phyloP scores from a whole-genome alignment of 2,888 invertebrate genomes.

The Tridacna crocea region DNA sequence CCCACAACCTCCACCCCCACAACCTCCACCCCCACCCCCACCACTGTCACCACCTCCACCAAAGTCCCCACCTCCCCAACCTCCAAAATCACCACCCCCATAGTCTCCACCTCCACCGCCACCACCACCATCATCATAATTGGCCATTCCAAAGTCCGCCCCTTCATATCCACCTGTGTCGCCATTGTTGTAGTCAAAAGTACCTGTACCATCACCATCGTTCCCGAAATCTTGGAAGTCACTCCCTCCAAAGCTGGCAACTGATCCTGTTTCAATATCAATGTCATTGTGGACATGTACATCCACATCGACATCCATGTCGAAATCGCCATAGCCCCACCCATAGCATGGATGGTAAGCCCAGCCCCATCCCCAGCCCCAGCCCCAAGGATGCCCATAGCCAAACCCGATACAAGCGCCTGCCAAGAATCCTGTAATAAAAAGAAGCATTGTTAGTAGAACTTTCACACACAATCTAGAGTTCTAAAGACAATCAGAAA shows the following conservation, averaged over 20 bases:
- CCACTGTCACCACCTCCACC: constrained; percentile 43
- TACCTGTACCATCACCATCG: constrained; percentile 33
- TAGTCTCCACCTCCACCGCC: constrained; percentile 50
- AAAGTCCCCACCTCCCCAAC: constrained; percentile 41
- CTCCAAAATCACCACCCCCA: constrained; percentile 44
- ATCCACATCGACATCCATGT: constrained; percentile 53
- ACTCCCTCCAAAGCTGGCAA: constrained; percentile 51
- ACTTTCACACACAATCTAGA: no score
- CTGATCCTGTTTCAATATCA: constrained; percentile 49
- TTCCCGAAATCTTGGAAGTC: constrained; percentile 54
- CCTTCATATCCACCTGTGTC: constrained; percentile 39
- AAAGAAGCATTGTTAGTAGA: neutral
- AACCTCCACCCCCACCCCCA: constrained; percentile 37
- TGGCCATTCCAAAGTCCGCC: constrained; percentile 41
- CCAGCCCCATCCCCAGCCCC: constrained; percentile 60
- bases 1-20: constrained; percentile 25
- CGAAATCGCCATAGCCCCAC: constrained; percentile 59
- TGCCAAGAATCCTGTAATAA: constrained; percentile 51
- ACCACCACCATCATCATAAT: constrained; percentile 41
- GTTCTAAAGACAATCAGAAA: no score
- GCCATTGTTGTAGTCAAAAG: constrained; percentile 41
- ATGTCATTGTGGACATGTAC: constrained; percentile 44
- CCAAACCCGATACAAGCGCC: constrained; percentile 53
- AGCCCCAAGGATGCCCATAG: constrained; percentile 54
- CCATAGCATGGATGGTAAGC: constrained; percentile 56